Conservation (phyloP, 2,113 vertebrate genomes). For the Rhinolophus ferrumequinum region DNA sequence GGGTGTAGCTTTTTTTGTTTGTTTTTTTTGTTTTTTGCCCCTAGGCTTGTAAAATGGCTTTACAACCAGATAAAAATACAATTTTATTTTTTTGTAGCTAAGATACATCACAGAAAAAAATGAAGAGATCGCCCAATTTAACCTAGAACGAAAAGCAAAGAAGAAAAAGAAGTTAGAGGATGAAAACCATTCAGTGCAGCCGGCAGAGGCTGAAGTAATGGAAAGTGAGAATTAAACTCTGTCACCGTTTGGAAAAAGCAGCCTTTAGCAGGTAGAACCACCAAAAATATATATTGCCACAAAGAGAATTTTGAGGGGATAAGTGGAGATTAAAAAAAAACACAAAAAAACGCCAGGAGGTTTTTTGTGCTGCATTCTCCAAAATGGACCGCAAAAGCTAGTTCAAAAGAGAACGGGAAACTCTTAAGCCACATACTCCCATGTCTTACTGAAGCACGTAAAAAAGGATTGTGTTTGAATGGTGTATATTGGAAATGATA, state of each 20-base stretch:
- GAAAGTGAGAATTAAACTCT: background rate
- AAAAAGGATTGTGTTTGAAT: background rate
- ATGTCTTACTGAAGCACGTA: background rate
- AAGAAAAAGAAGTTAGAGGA: conserved; percentile 73
- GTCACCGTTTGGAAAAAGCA: rapidly evolving
- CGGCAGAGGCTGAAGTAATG: background rate
- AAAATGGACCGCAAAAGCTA: background rate
- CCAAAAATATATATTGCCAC: rapidly evolving
- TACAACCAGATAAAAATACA: background rate
- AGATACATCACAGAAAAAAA: conserved; percentile 77
- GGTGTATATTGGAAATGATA: too few species aligned
- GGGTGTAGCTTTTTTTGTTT: background rate
- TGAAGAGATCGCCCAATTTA: conserved; percentile 73
- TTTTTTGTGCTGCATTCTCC: background rate
- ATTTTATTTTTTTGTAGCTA: conserved; percentile 56
- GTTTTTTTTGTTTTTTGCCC: background rate
- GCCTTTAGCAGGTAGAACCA: background rate
- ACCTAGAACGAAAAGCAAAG: conserved; percentile 74
- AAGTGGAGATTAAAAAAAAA: background rate
- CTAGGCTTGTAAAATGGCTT: background rate
- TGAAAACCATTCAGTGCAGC: background rate
- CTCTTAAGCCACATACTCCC: background rate
- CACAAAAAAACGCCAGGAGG: too few species aligned
- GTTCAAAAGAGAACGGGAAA: background rate
- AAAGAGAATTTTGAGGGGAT: background rate